A percentile compares a stretch with the other conserved stretches of the same genome.
These are phyloP conservation scores for Zootoca vivipara DNA, from an alignment of 2,113 vertebrate species.

Conservation along the genomic window DNA sequence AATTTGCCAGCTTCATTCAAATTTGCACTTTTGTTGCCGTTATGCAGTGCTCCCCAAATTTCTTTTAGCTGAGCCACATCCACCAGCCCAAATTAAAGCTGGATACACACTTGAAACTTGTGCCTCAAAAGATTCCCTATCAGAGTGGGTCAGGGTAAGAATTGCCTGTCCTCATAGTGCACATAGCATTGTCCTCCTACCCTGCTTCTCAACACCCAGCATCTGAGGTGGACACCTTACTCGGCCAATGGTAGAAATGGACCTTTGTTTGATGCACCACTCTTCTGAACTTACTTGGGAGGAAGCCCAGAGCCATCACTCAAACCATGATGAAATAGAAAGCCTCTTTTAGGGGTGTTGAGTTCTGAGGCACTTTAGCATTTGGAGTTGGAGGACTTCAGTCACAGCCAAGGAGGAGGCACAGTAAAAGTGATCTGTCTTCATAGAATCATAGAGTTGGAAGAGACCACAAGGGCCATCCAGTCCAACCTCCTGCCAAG, in stretches of 20 bases:
- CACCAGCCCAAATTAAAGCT: background rate
- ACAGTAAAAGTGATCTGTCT: background rate
- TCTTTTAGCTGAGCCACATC: background rate
- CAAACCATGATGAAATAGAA: too few relatives aligned
- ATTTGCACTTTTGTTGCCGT: background rate
- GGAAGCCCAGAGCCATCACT: background rate
- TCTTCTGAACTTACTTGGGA: background rate
- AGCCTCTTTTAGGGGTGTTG: background rate
- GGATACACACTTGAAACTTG: background rate
- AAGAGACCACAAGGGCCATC: too few relatives aligned
- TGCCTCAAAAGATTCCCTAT: background rate
- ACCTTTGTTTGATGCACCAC: too few relatives aligned
- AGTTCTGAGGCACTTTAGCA: background rate
- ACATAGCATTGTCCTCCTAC: background rate
- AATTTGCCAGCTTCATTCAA: slow-evolving; percentile 10
- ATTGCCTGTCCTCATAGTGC: background rate
- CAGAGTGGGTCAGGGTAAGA: background rate
- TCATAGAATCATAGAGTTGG: too few relatives aligned
- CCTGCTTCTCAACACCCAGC: background rate
- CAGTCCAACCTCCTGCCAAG: too few relatives aligned
- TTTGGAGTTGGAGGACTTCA: background rate
- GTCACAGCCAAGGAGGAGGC: background rate
- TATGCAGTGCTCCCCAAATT: background rate
- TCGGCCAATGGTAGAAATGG: too few relatives aligned
- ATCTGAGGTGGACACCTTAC: background rate